phyloP scores from a whole-genome alignment of 2,888 invertebrate genomes.

The Salticus scenicus region DNA sequence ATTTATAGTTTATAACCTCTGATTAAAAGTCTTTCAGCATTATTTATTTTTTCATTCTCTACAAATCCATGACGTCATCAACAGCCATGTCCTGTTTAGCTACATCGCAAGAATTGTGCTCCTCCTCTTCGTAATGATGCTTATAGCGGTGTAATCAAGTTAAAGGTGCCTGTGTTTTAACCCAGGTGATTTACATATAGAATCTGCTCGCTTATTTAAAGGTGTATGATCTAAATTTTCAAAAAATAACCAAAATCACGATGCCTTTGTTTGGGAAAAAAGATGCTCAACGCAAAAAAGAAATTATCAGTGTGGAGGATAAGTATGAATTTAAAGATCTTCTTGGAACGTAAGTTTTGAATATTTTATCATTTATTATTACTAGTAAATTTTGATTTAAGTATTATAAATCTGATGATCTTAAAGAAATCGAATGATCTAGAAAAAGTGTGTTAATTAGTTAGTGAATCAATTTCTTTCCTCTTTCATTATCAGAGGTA shows the following conservation, averaged over 20 bases:
- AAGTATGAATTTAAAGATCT: conserved; percentile 92
- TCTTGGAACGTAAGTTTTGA: conserved; percentile 85
- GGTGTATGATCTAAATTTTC: conserved; percentile 33
- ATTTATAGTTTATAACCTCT: neutral
- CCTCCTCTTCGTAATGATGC: conserved; percentile 43
- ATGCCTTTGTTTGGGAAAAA: conserved; percentile 95
- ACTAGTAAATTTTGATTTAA: too few relatives aligned
- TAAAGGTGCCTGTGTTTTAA: conserved; percentile 35
- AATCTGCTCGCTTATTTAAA: conserved; percentile 21
- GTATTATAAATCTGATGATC: too few relatives aligned
- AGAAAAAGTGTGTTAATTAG: too few relatives aligned
- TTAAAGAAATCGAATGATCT: too few relatives aligned
- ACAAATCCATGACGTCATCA: conserved; percentile 53
- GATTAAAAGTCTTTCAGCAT: neutral
- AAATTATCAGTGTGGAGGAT: conserved; percentile 86
- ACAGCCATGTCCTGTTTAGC: conserved; percentile 55
- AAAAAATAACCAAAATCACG: conserved; percentile 1
- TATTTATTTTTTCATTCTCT: neutral
- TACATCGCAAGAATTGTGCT: conserved; percentile 45
- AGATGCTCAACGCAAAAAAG: conserved; percentile 77
- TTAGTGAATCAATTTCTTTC: too few relatives aligned
- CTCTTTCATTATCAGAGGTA: too few relatives aligned
- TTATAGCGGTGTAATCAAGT: conserved; percentile 35
- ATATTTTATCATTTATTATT: too few relatives aligned
- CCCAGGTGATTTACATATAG: conserved; percentile 5